Conservation (phyloP, 2,888 invertebrate genomes). For the Drosophila nr. medialis region DNA sequence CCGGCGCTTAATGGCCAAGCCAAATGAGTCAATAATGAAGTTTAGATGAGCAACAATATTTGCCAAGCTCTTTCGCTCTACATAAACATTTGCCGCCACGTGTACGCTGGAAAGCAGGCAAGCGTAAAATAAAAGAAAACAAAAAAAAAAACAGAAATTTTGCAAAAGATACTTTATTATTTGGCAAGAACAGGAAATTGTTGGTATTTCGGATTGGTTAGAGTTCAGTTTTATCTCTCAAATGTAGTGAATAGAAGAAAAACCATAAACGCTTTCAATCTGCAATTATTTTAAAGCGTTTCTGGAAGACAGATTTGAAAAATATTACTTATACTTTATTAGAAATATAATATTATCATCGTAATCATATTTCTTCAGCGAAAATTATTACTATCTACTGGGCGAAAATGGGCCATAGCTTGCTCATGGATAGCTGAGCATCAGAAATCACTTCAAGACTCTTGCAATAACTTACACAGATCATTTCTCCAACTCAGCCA, state of each 20-base stretch:
- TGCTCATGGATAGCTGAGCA: conserved; percentile 3
- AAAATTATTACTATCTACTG: neutral
- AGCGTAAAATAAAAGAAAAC: neutral
- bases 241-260: neutral
- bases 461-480: conserved; percentile 66
- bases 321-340: neutral
- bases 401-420: neutral
- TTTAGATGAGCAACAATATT: conserved; percentile 65
- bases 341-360: neutral
- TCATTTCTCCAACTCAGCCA: conserved; percentile 49
- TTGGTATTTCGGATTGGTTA: neutral
- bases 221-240: neutral
- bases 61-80: conserved; percentile 39
- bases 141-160: neutral
- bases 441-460: conserved; percentile 38
- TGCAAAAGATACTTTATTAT: conserved; percentile 1
- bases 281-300: neutral
- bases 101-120: conserved; percentile 13
- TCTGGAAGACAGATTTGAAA: neutral
- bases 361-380: neutral
- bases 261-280: neutral
- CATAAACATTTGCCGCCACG: conserved; percentile 36
- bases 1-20: conserved; percentile 56
- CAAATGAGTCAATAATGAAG: conserved; percentile 74
- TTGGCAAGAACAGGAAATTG: neutral